Base-by-base conservation (phyloP, 2,113 vertebrate genomes). In the Puffinus mauretanicus region DNA sequence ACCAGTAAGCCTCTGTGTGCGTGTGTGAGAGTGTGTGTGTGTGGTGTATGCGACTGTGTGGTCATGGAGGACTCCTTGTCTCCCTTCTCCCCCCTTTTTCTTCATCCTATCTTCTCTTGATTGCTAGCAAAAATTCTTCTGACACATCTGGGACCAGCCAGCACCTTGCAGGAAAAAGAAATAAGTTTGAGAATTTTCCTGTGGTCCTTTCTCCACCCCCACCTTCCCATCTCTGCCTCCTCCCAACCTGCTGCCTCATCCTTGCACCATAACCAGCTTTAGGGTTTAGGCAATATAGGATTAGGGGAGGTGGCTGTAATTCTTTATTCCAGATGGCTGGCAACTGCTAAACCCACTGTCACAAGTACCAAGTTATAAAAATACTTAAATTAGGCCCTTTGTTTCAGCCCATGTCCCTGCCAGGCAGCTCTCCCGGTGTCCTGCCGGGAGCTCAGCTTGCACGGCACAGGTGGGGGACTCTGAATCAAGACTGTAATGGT, bases 321-420 rank as follows among this genome's bases (percentile, higher is more conserved):
- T 97, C 98, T 97, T 97, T 95, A 97, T 98, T 98, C 98, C 98
- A 98, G 98, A 98, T 98, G 98, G 98, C 97, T 91, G 95, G 94
- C 97, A 96, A 97, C 97, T 91, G 97, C 97, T 98, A 98, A 98
- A 96, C 96, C 97, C 95, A 92, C 94, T 92, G 96, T 97, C 96
- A 81, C 97, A 97, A 97, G 96, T 93, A 91, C 96, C 17, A 27
- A 61, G 96, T 94, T 98, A 98, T 95, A 98, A 97, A 98, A 98
- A 98, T 97, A 96, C 97, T 94, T 95, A 97, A 98, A 97, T 98
- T 96, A 97, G 97, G 94, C 93, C 94, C 94, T 96, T 97, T 97
- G 62, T 97, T 97, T 91, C 66, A n/a, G 88, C 88, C 94, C 80
- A 0, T 79, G 93, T 76, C 87, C 58, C 84, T 82, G 82, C 66